A percentile compares a stretch with the other conserved stretches of the same genome.
Evolutionary conservation across 2,797 vertebrate genomes (phyloP).

Genomic region (Enteromius trimaculatus): DNA sequence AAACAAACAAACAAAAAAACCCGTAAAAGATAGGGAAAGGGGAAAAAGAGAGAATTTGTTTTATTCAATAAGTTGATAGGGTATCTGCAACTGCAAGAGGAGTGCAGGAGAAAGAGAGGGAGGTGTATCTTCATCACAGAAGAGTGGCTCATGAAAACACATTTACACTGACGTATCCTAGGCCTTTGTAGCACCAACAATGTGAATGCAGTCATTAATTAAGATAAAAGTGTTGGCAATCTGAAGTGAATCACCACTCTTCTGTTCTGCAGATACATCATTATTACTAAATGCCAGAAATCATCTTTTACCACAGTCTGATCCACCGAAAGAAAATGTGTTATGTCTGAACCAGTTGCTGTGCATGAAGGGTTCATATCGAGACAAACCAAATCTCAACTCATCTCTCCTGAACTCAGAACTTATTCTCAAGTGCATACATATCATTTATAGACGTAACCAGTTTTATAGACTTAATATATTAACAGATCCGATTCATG

Average conservation of each 20-base stretch:
- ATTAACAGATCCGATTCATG: not conserved
- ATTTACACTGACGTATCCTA: not conserved
- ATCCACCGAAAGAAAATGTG: not conserved
- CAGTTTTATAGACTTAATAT: too few species aligned
- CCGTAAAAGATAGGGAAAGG: constrained; percentile 17
- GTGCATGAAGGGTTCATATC: not conserved
- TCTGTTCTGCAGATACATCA: constrained; percentile 35
- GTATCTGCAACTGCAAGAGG: not conserved
- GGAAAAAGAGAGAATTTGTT: constrained; percentile 1
- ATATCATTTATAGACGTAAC: not conserved
- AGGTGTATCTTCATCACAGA: constrained; percentile 38
- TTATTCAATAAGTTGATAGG: not conserved
- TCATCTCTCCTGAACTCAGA: not conserved
- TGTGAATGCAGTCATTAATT: not conserved
- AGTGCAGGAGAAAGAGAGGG: constrained; percentile 8
- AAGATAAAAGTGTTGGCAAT: not conserved
- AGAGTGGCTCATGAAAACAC: constrained; percentile 31
- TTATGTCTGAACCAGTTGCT: not conserved
- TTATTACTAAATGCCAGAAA: constrained; percentile 8
- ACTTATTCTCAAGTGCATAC: too few species aligned
- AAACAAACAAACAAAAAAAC: not conserved
- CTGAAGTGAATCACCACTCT: constrained; percentile 26
- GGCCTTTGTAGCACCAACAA: constrained; percentile 2
- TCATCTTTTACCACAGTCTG: constrained; percentile 11
- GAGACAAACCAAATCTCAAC: not conserved